A percentile compares a stretch with the other conserved stretches of the same genome.
Conservation (phyloP, 2,888 invertebrate species). For the Hirtodrosophila alboralis region DNA sequence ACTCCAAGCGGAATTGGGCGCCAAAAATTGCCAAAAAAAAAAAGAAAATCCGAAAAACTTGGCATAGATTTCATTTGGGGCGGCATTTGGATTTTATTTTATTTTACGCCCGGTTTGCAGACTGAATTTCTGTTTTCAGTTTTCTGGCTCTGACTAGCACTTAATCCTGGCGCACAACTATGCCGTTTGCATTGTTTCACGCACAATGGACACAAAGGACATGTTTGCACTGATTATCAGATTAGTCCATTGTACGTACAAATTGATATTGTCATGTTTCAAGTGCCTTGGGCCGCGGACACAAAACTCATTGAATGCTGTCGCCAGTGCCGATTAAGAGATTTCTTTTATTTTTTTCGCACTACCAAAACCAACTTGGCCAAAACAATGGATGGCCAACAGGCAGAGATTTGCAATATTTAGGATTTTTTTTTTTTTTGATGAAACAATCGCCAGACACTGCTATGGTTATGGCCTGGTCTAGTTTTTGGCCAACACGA, state of each 20-base stretch:
- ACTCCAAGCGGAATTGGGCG: constrained; percentile 28
- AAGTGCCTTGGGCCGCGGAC: constrained; percentile 74
- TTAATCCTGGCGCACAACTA: constrained; percentile 83
- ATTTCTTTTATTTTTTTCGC: constrained; percentile 81
- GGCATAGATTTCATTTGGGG: constrained; percentile 27
- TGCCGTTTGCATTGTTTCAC: constrained; percentile 82
- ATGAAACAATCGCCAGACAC: constrained; percentile 71
- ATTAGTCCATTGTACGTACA: constrained; percentile 84
- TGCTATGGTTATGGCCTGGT: constrained; percentile 36
- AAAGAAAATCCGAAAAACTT: too few species aligned
- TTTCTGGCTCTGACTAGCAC: constrained; percentile 55
- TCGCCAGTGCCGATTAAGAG: constrained; percentile 82
- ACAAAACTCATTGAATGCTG: constrained; percentile 70
- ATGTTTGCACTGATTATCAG: constrained; percentile 84
- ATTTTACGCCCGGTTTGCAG: neutral
- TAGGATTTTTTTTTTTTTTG: constrained; percentile 63
- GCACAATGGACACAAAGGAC: constrained; percentile 84
- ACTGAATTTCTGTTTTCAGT: constrained; percentile 30
- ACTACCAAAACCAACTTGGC: constrained; percentile 56
- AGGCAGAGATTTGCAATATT: constrained; percentile 70
- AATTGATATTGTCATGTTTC: constrained; percentile 84
- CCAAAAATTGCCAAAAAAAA: constrained; percentile 56
- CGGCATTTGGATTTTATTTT: constrained; percentile 14
- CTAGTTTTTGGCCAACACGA: constrained; percentile 72
- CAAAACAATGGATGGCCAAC: constrained; percentile 65